These are phyloP conservation scores for Synanthedon tipuliformis DNA, from an alignment of 2,888 invertebrate species.

Conservation along the genomic window DNA sequence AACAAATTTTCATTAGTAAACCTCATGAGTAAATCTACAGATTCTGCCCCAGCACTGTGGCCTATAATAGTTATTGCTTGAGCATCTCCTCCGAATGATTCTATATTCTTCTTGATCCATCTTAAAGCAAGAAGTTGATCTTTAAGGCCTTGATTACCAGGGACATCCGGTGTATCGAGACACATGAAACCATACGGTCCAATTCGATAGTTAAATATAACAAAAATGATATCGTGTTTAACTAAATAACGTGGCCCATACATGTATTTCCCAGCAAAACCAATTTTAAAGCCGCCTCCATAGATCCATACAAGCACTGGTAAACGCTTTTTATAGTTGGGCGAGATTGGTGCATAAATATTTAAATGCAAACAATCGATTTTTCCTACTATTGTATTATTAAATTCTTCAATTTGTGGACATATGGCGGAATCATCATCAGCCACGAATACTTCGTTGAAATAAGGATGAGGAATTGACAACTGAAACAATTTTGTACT, in stretches of 20 bases:
- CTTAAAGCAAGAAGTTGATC: conserved; percentile 21
- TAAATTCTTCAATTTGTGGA: conserved; percentile 22
- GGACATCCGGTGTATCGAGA: conserved; percentile 17
- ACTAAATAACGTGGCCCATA: conserved; percentile 32
- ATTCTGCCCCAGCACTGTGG: conserved; percentile 20
- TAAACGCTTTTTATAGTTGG: conserved; percentile 13
- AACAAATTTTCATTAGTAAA: conserved; percentile 18
- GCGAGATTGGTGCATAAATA: conserved; percentile 62
- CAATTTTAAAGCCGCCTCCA: conserved; percentile 37
- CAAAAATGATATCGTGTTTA: conserved; percentile 29
- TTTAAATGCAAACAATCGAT: conserved; percentile 72
- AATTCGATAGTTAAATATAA: conserved; percentile 24
- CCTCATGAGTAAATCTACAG: conserved; percentile 18
- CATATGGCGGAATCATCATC: conserved; percentile 25
- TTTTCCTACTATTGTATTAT: conserved; percentile 26
- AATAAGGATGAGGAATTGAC: conserved; percentile 14
- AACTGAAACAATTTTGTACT: too few relatives aligned
- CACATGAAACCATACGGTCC: conserved; percentile 26
- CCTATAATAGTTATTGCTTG: conserved; percentile 21
- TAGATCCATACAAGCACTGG: conserved; percentile 48
- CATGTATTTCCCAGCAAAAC: conserved; percentile 22
- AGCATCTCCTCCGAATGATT: conserved; percentile 20
- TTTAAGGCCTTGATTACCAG: conserved; percentile 30
- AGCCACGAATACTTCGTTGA: conserved; percentile 25
- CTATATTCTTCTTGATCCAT: conserved; percentile 26